Percentiles rank a stretch among this genome's conserved stretches.
These are phyloP conservation scores for Stegophylla sp. DNA, from an alignment of 2,888 invertebrate species.

Conservation along the genomic window DNA sequence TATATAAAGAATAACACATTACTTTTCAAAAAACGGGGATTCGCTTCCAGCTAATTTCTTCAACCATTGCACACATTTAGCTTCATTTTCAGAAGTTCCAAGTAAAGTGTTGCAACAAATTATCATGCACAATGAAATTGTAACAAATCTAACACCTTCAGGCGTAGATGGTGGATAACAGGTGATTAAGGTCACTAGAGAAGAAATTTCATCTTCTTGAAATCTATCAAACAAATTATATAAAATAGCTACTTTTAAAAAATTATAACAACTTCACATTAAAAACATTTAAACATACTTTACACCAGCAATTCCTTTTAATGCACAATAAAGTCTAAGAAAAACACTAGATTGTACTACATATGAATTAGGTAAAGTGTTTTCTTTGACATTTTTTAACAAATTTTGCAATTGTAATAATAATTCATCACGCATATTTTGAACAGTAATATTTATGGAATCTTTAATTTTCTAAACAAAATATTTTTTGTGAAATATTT, in stretches of 20 bases:
- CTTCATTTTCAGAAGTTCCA: constrained; percentile 77
- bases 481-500: not conserved
- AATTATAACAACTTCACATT: too few relatives aligned
- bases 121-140: constrained; percentile 90
- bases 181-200: constrained; percentile 83
- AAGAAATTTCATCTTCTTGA: constrained; percentile 88
- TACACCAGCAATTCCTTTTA: constrained; percentile 89
- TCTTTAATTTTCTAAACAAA: constrained; percentile 75
- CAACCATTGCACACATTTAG: constrained; percentile 88
- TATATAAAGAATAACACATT: constrained; percentile 29
- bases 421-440: constrained; percentile 77
- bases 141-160: constrained; percentile 90
- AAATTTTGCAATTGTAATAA: constrained; percentile 74
- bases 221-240: constrained; percentile 68
- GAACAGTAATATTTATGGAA: constrained; percentile 72
- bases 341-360: constrained; percentile 89
- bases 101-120: constrained; percentile 90
- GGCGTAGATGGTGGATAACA: constrained; percentile 88
- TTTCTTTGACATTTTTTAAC: constrained; percentile 71
- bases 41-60: constrained; percentile 74
- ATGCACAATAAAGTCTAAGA: constrained; percentile 86
- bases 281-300: constrained; percentile 70
- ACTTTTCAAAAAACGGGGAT: constrained; percentile 60
- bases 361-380: constrained; percentile 71
- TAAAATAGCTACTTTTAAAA: not conserved